phyloP scores from a whole-genome alignment of 2,888 invertebrate species.

The Corbicula japonica region DNA sequence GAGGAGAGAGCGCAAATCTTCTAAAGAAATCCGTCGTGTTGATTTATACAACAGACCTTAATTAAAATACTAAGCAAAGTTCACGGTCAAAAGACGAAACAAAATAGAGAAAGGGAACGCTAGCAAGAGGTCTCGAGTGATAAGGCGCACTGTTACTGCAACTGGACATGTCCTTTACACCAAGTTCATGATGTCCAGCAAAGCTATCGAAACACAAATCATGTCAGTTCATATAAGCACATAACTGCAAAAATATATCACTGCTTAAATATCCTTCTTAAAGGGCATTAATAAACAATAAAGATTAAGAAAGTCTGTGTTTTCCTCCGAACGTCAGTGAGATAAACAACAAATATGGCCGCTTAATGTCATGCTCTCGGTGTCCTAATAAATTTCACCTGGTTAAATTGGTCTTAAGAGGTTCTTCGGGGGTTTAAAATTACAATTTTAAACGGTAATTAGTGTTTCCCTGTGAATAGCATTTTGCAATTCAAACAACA shows the following conservation, averaged over 20 bases:
- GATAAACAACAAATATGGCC: constrained; percentile 69
- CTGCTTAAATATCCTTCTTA: too few species aligned
- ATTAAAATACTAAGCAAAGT: neutral
- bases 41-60: constrained; percentile 3
- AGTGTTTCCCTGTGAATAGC: too few species aligned
- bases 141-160: neutral
- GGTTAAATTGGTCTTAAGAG: constrained; percentile 15
- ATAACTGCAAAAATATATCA: too few species aligned
- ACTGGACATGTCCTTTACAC: constrained; percentile 41
- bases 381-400: constrained; percentile 19
- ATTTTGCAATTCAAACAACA: too few species aligned
- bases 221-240: constrained; percentile 39
- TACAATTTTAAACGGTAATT: too few species aligned
- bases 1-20: constrained; percentile 65
- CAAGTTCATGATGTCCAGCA: constrained; percentile 8
- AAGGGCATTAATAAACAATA: too few species aligned
- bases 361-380: constrained; percentile 57
- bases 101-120: neutral
- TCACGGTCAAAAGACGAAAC: neutral
- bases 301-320: too few species aligned
- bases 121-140: neutral
- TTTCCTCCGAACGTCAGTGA: constrained; percentile 40
- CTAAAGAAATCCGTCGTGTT: constrained; percentile 67
- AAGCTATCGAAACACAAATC: constrained; percentile 7
- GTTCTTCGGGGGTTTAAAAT: too few species aligned